Evolutionary conservation across 2,888 invertebrate species (phyloP).

Genomic region (Liodrosophila aerea): DNA sequence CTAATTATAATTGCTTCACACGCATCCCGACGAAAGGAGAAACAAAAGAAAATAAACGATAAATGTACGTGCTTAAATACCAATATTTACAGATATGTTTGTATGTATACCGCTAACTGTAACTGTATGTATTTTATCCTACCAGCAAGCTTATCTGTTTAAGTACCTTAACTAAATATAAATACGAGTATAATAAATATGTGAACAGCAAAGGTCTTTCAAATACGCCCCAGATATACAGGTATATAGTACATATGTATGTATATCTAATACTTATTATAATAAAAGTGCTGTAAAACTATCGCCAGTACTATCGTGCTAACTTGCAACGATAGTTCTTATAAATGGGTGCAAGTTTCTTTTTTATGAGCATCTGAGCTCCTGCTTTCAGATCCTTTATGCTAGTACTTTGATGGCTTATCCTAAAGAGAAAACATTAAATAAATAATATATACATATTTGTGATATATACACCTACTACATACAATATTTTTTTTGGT

Average conservation of each 20-base stretch:
- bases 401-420: constrained; percentile 30
- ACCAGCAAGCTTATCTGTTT: constrained; percentile 26
- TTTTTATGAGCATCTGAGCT: background rate
- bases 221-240: background rate
- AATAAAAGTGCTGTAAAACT: background rate
- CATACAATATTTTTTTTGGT: constrained; percentile 12
- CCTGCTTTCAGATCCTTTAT: constrained; percentile 3
- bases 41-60: constrained; percentile 9
- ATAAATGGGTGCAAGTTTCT: constrained; percentile 12
- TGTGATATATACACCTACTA: constrained; percentile 71
- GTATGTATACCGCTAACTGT: constrained; percentile 9
- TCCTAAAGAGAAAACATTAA: constrained; percentile 35
- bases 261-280: too few relatives aligned
- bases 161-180: constrained; percentile 27
- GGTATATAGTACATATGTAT: too few relatives aligned
- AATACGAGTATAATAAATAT: constrained; percentile 1
- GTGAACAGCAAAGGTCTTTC: background rate
- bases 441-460: constrained; percentile 57
- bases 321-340: background rate
- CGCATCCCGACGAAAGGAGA: constrained; percentile 16
- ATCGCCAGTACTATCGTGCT: constrained; percentile 2
- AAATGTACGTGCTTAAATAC: constrained; percentile 30
- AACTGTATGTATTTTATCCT: constrained; percentile 31
- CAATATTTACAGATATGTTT: constrained; percentile 19
- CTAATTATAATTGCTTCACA: constrained; percentile 23